A percentile compares a stretch with the other conserved stretches of the same genome.
Evolutionary conservation across 2,797 vertebrate genomes (phyloP).

Genomic region (Knipowitschia caucasica): DNA sequence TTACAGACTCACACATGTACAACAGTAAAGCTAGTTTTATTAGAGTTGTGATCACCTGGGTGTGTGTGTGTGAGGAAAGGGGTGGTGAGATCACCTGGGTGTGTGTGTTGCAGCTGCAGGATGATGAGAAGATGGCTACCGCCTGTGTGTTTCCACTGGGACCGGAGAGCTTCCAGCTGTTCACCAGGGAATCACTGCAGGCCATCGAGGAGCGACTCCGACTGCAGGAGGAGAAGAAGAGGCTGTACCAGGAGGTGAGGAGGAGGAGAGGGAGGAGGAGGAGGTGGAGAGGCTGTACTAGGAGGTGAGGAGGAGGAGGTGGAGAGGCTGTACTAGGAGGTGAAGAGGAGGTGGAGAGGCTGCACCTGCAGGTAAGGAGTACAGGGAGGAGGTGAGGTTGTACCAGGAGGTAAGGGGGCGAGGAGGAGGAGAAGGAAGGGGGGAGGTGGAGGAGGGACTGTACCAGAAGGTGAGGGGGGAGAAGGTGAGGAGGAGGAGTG

Average conservation of each 20-base stretch:
- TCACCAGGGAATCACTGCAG: conserved; percentile 95
- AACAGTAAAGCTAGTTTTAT: no score
- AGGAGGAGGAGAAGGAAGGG: neutral
- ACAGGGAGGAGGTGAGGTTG: no score
- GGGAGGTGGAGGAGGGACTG: neutral
- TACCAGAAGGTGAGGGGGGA: neutral
- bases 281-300: neutral
- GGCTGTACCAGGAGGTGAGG: conserved; percentile 77
- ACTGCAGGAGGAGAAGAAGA: conserved; percentile 82
- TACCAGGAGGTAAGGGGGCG: no score
- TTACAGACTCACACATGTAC: no score
- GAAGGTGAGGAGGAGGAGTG: neutral
- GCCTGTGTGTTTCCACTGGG: conserved; percentile 93
- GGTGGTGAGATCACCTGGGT: neutral
- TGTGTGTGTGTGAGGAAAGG: neutral
- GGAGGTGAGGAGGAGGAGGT: neutral
- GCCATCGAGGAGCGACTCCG: conserved; percentile 91
- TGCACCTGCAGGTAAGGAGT: no score
- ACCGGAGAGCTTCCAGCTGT: conserved; percentile 96
- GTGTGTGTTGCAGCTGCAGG: conserved; percentile 67
- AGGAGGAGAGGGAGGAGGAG: neutral
- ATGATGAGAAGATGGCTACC: conserved; percentile 99
- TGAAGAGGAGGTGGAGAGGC: neutral
- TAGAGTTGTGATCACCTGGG: no score
- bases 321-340: neutral